These are phyloP conservation scores for Harlomillsia oculata DNA, from an alignment of 1,140 invertebrate genomes.

Conservation along the genomic window DNA sequence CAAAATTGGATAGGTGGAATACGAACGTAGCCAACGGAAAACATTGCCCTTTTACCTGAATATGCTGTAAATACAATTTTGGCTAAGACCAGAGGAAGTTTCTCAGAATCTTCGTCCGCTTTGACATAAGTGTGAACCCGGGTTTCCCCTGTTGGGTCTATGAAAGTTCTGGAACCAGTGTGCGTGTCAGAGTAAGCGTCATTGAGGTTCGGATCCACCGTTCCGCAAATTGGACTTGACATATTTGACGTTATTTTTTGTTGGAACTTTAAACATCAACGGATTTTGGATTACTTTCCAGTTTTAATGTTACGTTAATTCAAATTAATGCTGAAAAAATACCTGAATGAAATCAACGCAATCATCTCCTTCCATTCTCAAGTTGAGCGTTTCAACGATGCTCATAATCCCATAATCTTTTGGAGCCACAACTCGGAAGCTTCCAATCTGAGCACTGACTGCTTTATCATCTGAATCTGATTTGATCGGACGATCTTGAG, in stretches of 20 bases:
- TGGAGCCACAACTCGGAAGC: constrained; percentile 12
- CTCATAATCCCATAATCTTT: constrained; percentile 10
- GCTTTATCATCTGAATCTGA: neutral
- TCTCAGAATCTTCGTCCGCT: neutral
- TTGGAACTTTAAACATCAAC: too few relatives aligned
- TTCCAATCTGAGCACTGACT: constrained; percentile 1
- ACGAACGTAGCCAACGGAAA: too few relatives aligned
- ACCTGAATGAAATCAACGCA: neutral
- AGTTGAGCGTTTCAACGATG: constrained; percentile 2
- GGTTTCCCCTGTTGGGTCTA: neutral
- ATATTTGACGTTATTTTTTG: neutral
- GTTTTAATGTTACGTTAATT: too few relatives aligned
- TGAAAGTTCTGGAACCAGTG: neutral
- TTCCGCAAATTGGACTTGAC: neutral
- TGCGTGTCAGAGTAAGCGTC: neutral
- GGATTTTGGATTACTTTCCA: too few relatives aligned
- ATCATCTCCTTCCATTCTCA: neutral
- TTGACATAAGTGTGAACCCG: neutral
- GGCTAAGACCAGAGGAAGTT: neutral
- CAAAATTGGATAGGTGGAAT: too few relatives aligned
- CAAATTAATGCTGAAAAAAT: neutral
- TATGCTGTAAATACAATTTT: constrained; percentile 7
- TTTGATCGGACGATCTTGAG: too few relatives aligned
- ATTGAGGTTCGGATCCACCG: neutral
- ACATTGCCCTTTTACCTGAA: too few relatives aligned